Evolutionary conservation across 2,888 invertebrate genomes (phyloP).

Genomic region (Cataglyphis cursor): DNA sequence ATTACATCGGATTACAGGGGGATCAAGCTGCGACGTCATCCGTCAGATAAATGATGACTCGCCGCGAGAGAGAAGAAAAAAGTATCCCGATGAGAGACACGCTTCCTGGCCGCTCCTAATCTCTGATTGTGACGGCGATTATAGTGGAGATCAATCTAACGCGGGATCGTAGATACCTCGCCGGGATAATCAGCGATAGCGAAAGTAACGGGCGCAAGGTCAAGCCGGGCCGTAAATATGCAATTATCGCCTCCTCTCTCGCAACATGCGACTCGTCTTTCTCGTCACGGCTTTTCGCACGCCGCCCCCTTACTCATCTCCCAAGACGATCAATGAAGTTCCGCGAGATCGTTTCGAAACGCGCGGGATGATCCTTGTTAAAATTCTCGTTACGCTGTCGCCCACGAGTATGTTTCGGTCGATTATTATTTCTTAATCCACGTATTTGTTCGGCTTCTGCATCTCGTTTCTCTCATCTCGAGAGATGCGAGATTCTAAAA

Average conservation of each 20-base stretch:
- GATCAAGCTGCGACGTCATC: not conserved
- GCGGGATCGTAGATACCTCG: not conserved
- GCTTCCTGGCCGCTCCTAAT: conserved; percentile 1
- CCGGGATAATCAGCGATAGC: conserved; percentile 34
- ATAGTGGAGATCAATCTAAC: not conserved
- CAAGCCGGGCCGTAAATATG: conserved; percentile 67
- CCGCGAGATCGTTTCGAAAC: conserved; percentile 35
- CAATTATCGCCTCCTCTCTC: conserved; percentile 66
- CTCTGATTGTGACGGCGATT: not conserved
- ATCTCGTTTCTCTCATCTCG: not conserved
- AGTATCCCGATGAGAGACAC: not conserved
- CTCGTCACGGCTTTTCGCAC: conserved; percentile 37
- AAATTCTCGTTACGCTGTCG: conserved; percentile 28
- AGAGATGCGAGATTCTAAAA: not conserved
- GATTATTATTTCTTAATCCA: not conserved
- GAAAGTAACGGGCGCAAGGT: conserved; percentile 60
- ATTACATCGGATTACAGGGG: not conserved
- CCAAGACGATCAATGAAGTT: conserved; percentile 44
- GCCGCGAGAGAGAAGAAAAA: not conserved
- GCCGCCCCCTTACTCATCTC: conserved; percentile 38
- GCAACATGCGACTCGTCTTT: conserved; percentile 1
- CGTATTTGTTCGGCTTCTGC: not conserved
- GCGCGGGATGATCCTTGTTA: not conserved
- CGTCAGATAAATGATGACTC: conserved; percentile 1
- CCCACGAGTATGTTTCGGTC: not conserved